Percentiles rank a stretch among this genome's conserved stretches.
phyloP scores from a whole-genome alignment of 1,140 invertebrate genomes.

The Doryteuthis pealeii region DNA sequence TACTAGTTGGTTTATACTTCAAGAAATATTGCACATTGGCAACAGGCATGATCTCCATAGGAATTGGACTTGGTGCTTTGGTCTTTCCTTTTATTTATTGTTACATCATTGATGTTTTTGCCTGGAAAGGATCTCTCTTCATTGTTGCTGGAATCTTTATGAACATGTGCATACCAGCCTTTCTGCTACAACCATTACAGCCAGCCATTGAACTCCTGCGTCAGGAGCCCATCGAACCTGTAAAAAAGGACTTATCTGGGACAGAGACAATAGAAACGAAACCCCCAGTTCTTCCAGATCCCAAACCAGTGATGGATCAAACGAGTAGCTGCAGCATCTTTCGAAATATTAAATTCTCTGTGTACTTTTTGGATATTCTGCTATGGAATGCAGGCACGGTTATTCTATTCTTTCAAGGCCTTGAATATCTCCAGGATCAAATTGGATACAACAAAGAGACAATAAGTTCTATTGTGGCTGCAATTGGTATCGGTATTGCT shows the following conservation, averaged over 20 bases:
- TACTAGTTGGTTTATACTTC: slow-evolving; percentile 78
- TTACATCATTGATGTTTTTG: slow-evolving; percentile 67
- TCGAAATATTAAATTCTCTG: slow-evolving; percentile 38
- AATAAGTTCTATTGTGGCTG: slow-evolving; percentile 31
- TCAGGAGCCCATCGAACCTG: background rate
- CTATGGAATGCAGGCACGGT: slow-evolving; percentile 46
- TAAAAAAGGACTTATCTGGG: background rate
- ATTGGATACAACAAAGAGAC: slow-evolving; percentile 31
- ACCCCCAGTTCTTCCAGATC: background rate
- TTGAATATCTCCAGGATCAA: slow-evolving; percentile 35
- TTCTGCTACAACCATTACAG: slow-evolving; percentile 29
- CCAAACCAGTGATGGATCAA: background rate
- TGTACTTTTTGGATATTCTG: slow-evolving; percentile 48
- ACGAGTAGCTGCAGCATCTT: slow-evolving; percentile 23
- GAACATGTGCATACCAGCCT: slow-evolving; percentile 39
- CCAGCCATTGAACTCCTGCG: background rate
- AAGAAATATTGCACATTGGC: slow-evolving; percentile 85
- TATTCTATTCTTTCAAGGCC: slow-evolving; percentile 36
- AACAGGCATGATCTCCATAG: slow-evolving; percentile 88
- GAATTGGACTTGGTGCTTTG: slow-evolving; percentile 85
- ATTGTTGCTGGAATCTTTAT: slow-evolving; percentile 89
- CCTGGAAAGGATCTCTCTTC: slow-evolving; percentile 78
- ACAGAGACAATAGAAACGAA: background rate
- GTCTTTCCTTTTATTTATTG: slow-evolving; percentile 69
- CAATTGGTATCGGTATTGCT: slow-evolving; percentile 37